Evolutionary conservation across 2,113 vertebrate genomes (phyloP), one percentile per base, ranked within the genome.

Genomic region (Leptodactylus fuscus): DNA sequence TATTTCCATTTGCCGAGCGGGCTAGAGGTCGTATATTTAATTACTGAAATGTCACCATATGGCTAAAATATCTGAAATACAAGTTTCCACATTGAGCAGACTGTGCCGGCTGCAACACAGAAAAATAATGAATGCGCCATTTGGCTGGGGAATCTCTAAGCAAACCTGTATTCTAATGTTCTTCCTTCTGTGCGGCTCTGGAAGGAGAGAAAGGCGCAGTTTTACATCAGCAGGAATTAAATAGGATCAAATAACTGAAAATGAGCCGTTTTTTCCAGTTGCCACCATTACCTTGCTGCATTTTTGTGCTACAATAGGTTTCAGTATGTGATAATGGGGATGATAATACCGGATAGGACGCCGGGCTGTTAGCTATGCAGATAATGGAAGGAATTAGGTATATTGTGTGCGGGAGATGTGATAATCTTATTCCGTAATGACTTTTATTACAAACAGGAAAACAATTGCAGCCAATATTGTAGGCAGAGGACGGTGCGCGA

Each of bases 221-320:
- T 79, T 79, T 79, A 27, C 53, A 80, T 80, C 53, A 80, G 53
- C n/a, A 27, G 15, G 53, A 44, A 80, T 80, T 62, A 80, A 80
- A 80, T 62, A 44, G 53, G 38, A 44, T 62, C 53, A 62, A 80
- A 80, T 44, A 44, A 80, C 77, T 4, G 77, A 55, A 80, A 80
- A 80, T 80, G 13, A 62, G 29, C 18, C 24, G 1, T 27, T 74
- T 71, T 51, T 76, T 55, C 13, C 29, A 1, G 1, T 41, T 1
- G 34, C 24, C 22, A 32, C 27, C 20, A 51, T 80, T 80, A 80
- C 24, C 22, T 58, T 1, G 24, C 41, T 5, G 20, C 8, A 36
- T 55, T 24, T 36, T 20, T 38, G 13, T 53, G 20, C 49, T 15
- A 34, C 18, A 32, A 12, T 24, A 58, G 27, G 75, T 34, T 53